phyloP scores from a whole-genome alignment of 2,797 vertebrate genomes.

The Scyliorhinus canicula region DNA sequence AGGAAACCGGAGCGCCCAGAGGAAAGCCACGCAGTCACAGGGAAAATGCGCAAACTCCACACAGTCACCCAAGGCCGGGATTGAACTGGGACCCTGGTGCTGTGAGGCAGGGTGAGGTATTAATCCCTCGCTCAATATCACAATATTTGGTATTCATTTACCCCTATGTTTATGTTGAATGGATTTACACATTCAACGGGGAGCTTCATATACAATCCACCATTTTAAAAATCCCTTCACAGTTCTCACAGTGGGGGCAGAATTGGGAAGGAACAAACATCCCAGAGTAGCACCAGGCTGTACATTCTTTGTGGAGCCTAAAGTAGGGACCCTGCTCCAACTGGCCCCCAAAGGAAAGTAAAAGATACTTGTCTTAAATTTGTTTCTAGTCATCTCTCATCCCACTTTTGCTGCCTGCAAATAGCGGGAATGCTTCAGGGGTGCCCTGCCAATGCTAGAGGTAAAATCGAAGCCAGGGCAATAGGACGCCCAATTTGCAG shows the following conservation, averaged over 20 bases:
- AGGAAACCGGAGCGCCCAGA: too few species aligned
- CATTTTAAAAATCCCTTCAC: neutral
- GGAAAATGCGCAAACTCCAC: too few species aligned
- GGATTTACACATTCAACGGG: neutral
- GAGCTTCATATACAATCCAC: neutral
- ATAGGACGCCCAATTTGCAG: neutral
- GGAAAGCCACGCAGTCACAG: too few species aligned
- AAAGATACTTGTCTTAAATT: neutral
- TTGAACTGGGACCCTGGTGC: too few species aligned
- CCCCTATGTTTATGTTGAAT: neutral
- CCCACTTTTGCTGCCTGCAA: neutral
- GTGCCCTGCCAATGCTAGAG: neutral
- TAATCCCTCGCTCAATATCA: neutral
- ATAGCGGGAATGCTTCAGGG: neutral
- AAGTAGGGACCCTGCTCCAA: neutral
- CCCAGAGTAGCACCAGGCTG: neutral
- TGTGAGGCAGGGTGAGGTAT: too few species aligned
- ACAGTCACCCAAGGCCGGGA: too few species aligned
- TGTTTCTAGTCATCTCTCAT: neutral
- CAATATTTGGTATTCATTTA: neutral
- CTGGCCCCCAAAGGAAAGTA: neutral
- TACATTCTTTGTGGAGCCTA: neutral
- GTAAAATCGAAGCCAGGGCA: neutral
- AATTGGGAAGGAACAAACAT: neutral
- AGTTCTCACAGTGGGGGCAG: too few species aligned